These are phyloP conservation scores for Campylorhamphus procurvoides DNA, from an alignment of 2,113 vertebrate genomes.

Conservation along the genomic window DNA sequence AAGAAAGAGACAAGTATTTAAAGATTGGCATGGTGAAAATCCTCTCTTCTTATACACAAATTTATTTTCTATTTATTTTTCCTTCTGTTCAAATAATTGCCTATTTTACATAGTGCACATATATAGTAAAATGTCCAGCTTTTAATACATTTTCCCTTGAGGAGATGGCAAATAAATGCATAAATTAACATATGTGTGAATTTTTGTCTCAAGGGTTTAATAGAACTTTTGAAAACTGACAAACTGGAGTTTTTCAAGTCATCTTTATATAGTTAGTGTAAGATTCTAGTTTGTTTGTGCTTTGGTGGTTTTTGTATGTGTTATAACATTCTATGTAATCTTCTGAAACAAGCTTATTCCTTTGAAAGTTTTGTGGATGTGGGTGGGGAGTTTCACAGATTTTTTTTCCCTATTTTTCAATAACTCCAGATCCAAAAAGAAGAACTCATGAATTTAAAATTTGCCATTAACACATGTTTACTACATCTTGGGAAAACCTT, in stretches of 20 bases:
- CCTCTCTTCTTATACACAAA: not conserved
- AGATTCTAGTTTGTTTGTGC: not conserved
- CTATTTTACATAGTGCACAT: not conserved
- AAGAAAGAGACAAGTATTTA: not conserved
- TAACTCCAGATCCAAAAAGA: not conserved
- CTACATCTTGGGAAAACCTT: not conserved
- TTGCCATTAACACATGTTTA: fast-evolving
- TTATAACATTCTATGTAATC: not conserved
- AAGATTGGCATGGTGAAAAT: not conserved
- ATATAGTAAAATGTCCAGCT: not conserved
- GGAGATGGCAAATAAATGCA: not conserved
- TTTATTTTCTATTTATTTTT: not conserved
- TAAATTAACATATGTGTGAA: not conserved
- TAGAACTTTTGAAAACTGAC: not conserved
- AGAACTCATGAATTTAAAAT: not conserved
- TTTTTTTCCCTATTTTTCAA: not conserved
- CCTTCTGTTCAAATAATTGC: not conserved
- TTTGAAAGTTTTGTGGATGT: not conserved
- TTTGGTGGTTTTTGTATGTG: too few species aligned
- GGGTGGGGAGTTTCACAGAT: not conserved
- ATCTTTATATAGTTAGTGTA: not conserved
- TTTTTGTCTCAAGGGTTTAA: not conserved
- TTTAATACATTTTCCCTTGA: not conserved
- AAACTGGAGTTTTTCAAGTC: not conserved
- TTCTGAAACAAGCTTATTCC: not conserved